phyloP scores from a whole-genome alignment of 1,140 invertebrate genomes.

The Cyclargus thomasi region DNA sequence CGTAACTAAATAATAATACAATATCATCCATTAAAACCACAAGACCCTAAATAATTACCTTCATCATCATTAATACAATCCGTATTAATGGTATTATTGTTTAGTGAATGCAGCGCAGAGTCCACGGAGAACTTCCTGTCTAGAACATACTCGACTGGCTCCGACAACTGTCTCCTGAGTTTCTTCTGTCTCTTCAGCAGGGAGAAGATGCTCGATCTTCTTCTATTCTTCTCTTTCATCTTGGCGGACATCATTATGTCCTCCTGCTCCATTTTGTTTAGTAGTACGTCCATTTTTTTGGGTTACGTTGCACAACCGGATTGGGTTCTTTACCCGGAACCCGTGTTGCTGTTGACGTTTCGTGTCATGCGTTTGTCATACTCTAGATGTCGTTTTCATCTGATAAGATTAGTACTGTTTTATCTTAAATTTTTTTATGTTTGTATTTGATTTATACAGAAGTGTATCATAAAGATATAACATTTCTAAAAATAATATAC shows the following conservation, averaged over 20 bases:
- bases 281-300: constrained; percentile 8
- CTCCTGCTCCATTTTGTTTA: constrained; percentile 40
- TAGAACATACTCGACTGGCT: constrained; percentile 34
- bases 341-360: too few relatives aligned
- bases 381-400: too few relatives aligned
- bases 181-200: constrained; percentile 54
- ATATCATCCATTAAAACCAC: background rate
- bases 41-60: constrained; percentile 33
- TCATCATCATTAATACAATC: constrained; percentile 27
- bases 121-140: constrained; percentile 55
- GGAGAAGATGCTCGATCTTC: constrained; percentile 56
- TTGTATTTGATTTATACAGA: too few relatives aligned
- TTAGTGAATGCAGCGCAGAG: constrained; percentile 39
- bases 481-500: too few relatives aligned
- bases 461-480: too few relatives aligned
- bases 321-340: too few relatives aligned
- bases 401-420: too few relatives aligned
- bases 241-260: constrained; percentile 30
- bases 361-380: too few relatives aligned
- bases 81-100: constrained; percentile 26
- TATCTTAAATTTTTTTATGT: too few relatives aligned
- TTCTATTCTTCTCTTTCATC: constrained; percentile 44
- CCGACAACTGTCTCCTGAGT: constrained; percentile 42
- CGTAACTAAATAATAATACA: too few relatives aligned
- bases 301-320: too few relatives aligned